Conservation (phyloP, 2,888 invertebrate species). For the Neoaliturus tenellus region DNA sequence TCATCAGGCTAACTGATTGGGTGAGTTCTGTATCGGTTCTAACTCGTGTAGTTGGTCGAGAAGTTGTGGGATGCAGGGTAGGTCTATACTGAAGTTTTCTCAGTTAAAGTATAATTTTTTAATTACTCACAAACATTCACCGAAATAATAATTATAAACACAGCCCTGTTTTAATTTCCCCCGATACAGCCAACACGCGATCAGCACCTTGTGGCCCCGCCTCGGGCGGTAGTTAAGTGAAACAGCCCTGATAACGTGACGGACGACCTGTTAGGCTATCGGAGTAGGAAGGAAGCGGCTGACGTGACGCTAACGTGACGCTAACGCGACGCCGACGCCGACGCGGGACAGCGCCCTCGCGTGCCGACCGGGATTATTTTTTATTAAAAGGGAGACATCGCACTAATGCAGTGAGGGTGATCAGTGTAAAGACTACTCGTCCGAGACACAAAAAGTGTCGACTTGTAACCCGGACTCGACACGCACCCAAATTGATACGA, state of each 20-base stretch:
- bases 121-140: no score
- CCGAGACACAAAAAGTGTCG: constrained; percentile 38
- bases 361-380: constrained; percentile 3
- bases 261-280: constrained; percentile 44
- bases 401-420: constrained; percentile 14
- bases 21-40: no score
- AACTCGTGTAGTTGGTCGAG: no score
- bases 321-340: neutral
- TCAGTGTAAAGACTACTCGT: neutral
- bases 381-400: constrained; percentile 42
- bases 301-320: constrained; percentile 38
- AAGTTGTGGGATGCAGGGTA: no score
- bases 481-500: constrained; percentile 38
- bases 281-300: constrained; percentile 23
- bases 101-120: no score
- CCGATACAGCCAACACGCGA: no score
- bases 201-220: neutral
- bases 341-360: neutral
- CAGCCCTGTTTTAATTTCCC: no score
- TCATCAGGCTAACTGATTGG: no score
- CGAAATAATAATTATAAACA: no score
- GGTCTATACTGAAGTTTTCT: no score
- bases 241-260: constrained; percentile 24
- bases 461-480: constrained; percentile 38
- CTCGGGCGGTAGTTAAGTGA: constrained; percentile 1